Base-by-base conservation (phyloP, 1,140 invertebrate species). In the Leptopilina boulardi region DNA sequence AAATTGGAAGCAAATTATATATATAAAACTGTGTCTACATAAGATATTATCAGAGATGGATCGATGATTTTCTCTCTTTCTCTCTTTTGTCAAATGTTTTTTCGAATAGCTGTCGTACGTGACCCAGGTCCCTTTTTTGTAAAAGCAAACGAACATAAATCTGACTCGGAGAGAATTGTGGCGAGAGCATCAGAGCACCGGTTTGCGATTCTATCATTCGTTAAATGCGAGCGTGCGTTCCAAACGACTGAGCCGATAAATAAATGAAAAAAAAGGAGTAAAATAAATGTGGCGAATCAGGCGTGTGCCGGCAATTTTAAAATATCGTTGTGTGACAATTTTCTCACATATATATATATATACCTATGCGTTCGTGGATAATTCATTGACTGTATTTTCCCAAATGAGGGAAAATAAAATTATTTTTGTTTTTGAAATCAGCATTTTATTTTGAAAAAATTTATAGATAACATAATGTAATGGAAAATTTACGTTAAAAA, bases 101-200 rank as follows among this genome's bases (percentile, higher is more conserved):
- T 66, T n/a, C 59, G 23, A 66, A 66, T 66, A 66, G 59, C 23
- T 66, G 26, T 66, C 21, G 59, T 66, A 66, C 59, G 59, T 66
- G 59, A 66, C 59, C 59, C 23, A n/a, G 21, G 59, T 66, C 59
- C 23, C 59, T 66, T 66, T 66, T 66, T 66, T 66, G 26, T 30
- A 30, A 30, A 30, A 66, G 26, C 26, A 66, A 66, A 19, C 51
- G 77, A 71, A 71, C 79, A 84, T 84, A 84, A 84, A 84, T 85
- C 78, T 78, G 80, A 84, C 82, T 84, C 76, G 26, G 79, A 51
- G 77, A 73, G 73, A 80, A 74, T 77, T 77, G 75, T 74, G 79
- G 77, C 81, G 83, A 81, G 84, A 85, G 81, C 84, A 76, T 77
- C 70, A 81, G 84, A 85, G 81, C 84, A 76, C 78, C 70, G 70